Evolutionary conservation across 64 coral and sea anemone species (phyloP), one percentile per base, ranked within the genome.

Genomic region (Cladopsammia gracilis): DNA sequence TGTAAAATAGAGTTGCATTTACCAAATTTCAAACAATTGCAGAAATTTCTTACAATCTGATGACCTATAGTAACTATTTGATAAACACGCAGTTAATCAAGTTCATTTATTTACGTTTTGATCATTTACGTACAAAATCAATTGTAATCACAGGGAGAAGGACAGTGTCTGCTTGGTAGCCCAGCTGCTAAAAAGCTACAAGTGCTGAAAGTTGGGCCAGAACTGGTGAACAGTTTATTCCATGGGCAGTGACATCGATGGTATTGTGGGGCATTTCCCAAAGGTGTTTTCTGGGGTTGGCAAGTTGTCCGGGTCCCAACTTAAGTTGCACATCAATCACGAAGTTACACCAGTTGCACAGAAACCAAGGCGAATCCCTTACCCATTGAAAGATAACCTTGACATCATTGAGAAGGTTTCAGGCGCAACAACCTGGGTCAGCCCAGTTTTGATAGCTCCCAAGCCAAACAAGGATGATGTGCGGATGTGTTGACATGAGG

Each of bases 381-480:
- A 58, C 22, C 45, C 76, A 3, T 68, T 77, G 48, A 60, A 62
- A 25, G 73, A 66, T 48, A n/a, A 75, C 26, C 70, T 88, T 42
- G 66, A 73, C 71, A 78, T 84, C 64, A 85, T 87, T 47, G 74
- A 86, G 52, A 57, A 58, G 64, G 91, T 87, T 18, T 64, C 67
- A 61, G 83, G 84, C 3, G 75, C 75, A 42, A 91, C 89, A 91
- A 70, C 91, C 25, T 93, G 91, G 82, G 83, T 93, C 58, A 93
- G 83, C 48, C 82, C 91, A 66, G 25, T 67, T 73, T 59, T 86
- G 24, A 25, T 93, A 1, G 80, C 64, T 42, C 54, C 90, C 6
- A 93, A 93, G 76, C 43, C 34, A 64, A 51, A 52, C 47, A 76
- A 69, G 10, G 76, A 77, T 48, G 60, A 90, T 25, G 65, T 90